Evolutionary conservation across 1,140 invertebrate genomes (phyloP).

Genomic region (Bombus soroeensis): DNA sequence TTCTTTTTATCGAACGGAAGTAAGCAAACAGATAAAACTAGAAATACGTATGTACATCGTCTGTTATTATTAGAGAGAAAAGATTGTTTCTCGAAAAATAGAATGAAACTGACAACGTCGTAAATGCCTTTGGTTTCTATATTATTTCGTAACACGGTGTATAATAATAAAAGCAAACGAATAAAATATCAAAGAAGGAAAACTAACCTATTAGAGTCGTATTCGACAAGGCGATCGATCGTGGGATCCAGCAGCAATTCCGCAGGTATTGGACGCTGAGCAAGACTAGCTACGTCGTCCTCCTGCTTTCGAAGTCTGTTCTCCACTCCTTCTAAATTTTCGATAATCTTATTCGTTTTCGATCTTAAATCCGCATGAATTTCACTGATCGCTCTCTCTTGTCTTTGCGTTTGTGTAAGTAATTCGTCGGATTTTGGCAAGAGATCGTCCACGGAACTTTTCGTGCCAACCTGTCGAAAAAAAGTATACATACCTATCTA

Average conservation of each 20-base stretch:
- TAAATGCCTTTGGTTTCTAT: neutral
- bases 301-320: conserved; percentile 92
- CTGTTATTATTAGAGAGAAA: too few species aligned
- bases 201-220: conserved; percentile 86
- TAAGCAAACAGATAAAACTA: too few species aligned
- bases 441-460: conserved; percentile 91
- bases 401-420: conserved; percentile 92
- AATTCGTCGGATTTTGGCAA: conserved; percentile 93
- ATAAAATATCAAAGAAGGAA: neutral
- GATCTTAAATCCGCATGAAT: conserved; percentile 92
- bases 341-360: conserved; percentile 94
- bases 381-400: conserved; percentile 93
- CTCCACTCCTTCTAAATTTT: conserved; percentile 93
- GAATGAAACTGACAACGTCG: too few species aligned
- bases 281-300: conserved; percentile 88
- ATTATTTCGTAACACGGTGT: too few species aligned
- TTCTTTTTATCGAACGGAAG: neutral
- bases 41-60: too few species aligned
- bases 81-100: too few species aligned
- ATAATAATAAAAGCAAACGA: too few species aligned
- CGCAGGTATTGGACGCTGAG: conserved; percentile 88
- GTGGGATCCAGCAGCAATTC: conserved; percentile 90
- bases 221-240: conserved; percentile 89
- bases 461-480: conserved; percentile 86
- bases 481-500: neutral